Base-by-base conservation (phyloP, 2,888 invertebrate genomes). In the Cephalotes varians region DNA sequence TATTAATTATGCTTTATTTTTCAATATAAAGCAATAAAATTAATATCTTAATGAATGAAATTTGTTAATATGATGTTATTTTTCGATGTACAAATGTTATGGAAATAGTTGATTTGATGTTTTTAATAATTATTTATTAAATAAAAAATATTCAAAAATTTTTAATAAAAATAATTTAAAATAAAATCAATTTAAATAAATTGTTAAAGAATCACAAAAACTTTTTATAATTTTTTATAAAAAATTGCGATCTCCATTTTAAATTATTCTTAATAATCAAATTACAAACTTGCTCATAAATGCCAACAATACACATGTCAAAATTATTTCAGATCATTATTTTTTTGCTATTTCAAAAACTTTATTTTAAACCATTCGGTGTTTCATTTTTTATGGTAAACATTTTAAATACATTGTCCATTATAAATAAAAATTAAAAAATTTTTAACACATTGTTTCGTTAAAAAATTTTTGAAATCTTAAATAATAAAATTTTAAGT, bases 11-110 rank as follows among this genome's bases (percentile, higher is more conserved):
- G 15, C 80, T 82, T 51, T 86, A 82, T 58, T 74, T 54, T 81
- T 80, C 60, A 18, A 69, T 49, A 40, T 51, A 21, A 51, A 47
- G 73, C 51, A 34, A 15, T 87, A 81, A 81, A 51, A 82, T 80
- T 81, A 40, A 37, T 37, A 81, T 58, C 37, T 72, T 80, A 81
- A 74, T 21, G 40, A n/a, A n/a, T n/a, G 58, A 72, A 85, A 65
- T 62, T 80, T 67, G 10, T 47, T 77, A 83, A 85, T 88, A 74
- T 88, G 88, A 85, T 88, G 85, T 72, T 86, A 83, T 81, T 87
- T 21, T 88, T 85, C 82, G 80, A 65, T 76, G 56, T 31, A 7
- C 9, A 56, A 65, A 51, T 67, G 9, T 44, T 44, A 44, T 28
- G 10, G 5, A 25, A 31, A 31, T 18, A 34, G 9, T 60, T 28